A percentile compares a stretch with the other conserved stretches of the same genome.
Evolutionary conservation across 1,140 invertebrate species (phyloP).

Genomic region (Pseudachorutes palmiensis): DNA sequence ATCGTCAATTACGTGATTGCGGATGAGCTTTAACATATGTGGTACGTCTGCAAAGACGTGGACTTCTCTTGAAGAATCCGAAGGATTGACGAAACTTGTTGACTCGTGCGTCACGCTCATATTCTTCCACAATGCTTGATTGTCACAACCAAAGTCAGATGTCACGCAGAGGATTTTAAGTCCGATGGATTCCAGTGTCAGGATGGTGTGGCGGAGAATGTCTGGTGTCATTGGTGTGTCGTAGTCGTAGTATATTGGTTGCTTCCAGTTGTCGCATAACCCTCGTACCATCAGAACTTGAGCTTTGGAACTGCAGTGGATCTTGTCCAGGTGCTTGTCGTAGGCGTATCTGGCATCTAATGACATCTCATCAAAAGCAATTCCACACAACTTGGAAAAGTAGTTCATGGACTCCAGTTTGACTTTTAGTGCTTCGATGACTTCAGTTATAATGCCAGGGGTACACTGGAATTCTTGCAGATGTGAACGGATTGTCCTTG

Average conservation of each 20-base stretch:
- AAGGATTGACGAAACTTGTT: constrained; percentile 23
- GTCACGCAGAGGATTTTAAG: constrained; percentile 22
- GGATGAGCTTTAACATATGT: constrained; percentile 32
- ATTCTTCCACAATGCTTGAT: constrained; percentile 23
- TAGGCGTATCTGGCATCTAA: not conserved
- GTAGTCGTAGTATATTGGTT: constrained; percentile 34
- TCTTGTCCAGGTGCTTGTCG: constrained; percentile 16
- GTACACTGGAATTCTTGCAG: constrained; percentile 3
- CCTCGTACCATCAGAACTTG: constrained; percentile 33
- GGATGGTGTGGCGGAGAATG: constrained; percentile 17
- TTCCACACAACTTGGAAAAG: not conserved
- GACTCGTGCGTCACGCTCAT: constrained; percentile 9
- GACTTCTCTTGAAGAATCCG: constrained; percentile 12
- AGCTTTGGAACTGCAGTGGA: constrained; percentile 16
- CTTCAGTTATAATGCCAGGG: constrained; percentile 12
- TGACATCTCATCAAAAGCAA: constrained; percentile 23
- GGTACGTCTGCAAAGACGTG: constrained; percentile 37
- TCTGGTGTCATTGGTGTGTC: constrained; percentile 26
- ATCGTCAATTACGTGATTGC: constrained; percentile 33
- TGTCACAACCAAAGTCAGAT: constrained; percentile 23
- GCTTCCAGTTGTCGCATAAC: constrained; percentile 30
- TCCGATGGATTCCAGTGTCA: constrained; percentile 15
- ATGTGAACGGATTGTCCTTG: constrained; percentile 10
- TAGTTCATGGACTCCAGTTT: not conserved
- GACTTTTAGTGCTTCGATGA: constrained; percentile 8